Conservation (phyloP, 2,888 invertebrate genomes). For the Drosophila anceps region DNA sequence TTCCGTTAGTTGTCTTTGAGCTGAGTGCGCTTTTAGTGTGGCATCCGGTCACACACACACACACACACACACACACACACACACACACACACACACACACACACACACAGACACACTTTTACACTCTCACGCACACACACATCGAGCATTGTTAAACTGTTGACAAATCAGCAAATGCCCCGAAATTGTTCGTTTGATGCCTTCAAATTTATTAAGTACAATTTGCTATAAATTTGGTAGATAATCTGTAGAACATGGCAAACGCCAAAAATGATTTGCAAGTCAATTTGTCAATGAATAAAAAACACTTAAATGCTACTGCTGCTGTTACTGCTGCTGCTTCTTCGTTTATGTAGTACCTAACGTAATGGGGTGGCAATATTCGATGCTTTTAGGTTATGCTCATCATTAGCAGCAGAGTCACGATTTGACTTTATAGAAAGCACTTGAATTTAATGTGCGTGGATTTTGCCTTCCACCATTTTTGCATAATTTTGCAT, state of each 20-base stretch:
- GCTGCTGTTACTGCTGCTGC: background rate
- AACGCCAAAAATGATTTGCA: slow-evolving; percentile 67
- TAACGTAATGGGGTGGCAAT: slow-evolving; percentile 23
- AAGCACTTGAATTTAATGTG: slow-evolving; percentile 82
- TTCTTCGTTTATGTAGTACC: background rate
- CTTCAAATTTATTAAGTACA: slow-evolving; percentile 39
- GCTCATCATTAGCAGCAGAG: slow-evolving; percentile 79
- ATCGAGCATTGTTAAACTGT: slow-evolving; percentile 23
- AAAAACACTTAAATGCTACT: slow-evolving; percentile 49
- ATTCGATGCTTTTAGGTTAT: slow-evolving; percentile 50
- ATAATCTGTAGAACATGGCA: slow-evolving; percentile 42
- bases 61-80: background rate
- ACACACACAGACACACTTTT: background rate
- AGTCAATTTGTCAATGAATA: slow-evolving; percentile 75
- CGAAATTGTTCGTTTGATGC: slow-evolving; percentile 20
- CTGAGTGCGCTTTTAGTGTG: slow-evolving; percentile 82
- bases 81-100: background rate
- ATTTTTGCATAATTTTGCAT: slow-evolving; percentile 76
- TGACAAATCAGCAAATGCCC: slow-evolving; percentile 54
- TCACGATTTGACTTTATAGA: slow-evolving; percentile 83
- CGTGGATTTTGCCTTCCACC: slow-evolving; percentile 65
- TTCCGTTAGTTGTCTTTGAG: slow-evolving; percentile 81
- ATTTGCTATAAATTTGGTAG: slow-evolving; percentile 47
- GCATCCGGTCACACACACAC: slow-evolving; percentile 70
- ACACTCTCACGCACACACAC: too few species aligned